Base-by-base conservation (phyloP, 2,888 invertebrate genomes). In the Apamea sordens region DNA sequence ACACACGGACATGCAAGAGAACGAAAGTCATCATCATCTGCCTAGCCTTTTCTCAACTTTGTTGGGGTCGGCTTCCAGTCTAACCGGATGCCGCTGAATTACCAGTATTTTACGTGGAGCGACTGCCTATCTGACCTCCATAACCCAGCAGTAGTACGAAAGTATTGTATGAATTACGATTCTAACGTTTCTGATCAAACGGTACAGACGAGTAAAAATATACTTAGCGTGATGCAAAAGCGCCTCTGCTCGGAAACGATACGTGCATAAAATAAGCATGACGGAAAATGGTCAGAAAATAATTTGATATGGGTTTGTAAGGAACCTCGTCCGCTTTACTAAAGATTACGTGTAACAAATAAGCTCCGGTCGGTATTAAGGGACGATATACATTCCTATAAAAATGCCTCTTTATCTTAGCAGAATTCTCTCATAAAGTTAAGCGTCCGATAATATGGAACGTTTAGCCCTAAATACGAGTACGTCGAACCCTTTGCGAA, bases 401-500 rank as follows among this genome's bases (percentile, higher is more conserved):
- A 76, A 83, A 73, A 83, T 65, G 18, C 15, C 44, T 44, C 32
- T 78, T 73, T 73, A 83, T 79, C 83, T 67, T 53, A 73, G 32
- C 36, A 50, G 56, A 71, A 80, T 79, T 65, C 63, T 77, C 44
- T 65, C 69, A 36, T 73, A 86, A 69, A 73, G 77, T 76, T 44
- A 83, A 86, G 28, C 80, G 61, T 63, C 80, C 44, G n/a, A 65
- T 72, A 76, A 79, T 83, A 83, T 65, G 69, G 41, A 75, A 75
- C 76, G 84, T 70, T 86, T 86, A 83, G 73, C 67, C 36, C 70
- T 56, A 82, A 73, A 73, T 84, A 77, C 75, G 80, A 75, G 80
- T 73, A 47, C 80, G 77, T 84, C 73, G 80, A 87, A 80, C 85
- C 80, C 80, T 87, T 87, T 80, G 72, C n/a, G 87, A 21, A 80